Base-by-base conservation (phyloP, 1,140 invertebrate species). In the Drosophila auraria region DNA sequence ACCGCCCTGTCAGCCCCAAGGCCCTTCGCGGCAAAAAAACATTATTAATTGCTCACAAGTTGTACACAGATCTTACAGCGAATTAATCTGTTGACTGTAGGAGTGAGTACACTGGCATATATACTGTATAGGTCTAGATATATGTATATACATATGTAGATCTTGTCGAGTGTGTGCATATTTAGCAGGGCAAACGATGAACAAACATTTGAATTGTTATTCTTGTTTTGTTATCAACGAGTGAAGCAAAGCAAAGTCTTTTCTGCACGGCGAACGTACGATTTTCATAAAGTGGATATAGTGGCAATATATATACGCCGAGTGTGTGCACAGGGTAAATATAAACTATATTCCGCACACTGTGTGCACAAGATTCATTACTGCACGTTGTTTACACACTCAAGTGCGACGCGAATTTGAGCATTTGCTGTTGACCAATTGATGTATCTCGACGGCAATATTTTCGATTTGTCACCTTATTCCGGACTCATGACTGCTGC, bases 71-170 rank as follows among this genome's bases (percentile, higher is more conserved):
- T 61, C 69, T 53, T 74, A 74, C 71, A 61, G 27, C 68, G 56
- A 74, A 74, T 73, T 74, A 74, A 73, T 74, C 72, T 73, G 71
- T 74, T 74, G 45, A 73, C 71, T 73, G 30, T 44, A 73, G 38
- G 56, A 74, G 53, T 73, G 68, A 74, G 68, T 45, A 30, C 23
- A 53, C 68, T 73, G 15, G 56, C 11, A 51, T 61, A 60, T 20
- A 56, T 25, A 60, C 23, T 40, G 20, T 25, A 54, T 17, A 36
- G 25, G 20, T 36, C 5, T 27, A 20, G 20, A 14, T 14, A n/a
- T 30, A 68, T 3, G 27, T 38, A 49, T 14, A 15, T 49, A 4
- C 8, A 25, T 30, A 25, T 49, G 20, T 20, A 20, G 20, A 59
- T 71, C 53, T 53, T 33, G 17, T 17, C 17, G 64, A 50, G 36